A percentile compares a stretch with the other conserved stretches of the same genome.
These are phyloP conservation scores for Branchipolynoe longqiensis DNA, from an alignment of 2,888 invertebrate species.

Conservation along the genomic window DNA sequence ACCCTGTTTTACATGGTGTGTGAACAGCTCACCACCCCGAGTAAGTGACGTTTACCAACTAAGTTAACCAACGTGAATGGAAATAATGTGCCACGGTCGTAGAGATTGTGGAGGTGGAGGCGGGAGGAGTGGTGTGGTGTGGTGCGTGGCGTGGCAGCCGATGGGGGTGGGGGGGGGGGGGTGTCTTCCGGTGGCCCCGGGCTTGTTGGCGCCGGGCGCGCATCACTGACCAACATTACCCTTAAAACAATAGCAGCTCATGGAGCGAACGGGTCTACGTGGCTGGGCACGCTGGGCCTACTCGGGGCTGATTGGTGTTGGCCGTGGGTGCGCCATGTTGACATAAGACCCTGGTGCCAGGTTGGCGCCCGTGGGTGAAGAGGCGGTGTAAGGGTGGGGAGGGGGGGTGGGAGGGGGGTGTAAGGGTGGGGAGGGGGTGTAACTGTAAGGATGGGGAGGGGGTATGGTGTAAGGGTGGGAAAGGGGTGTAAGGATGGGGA, in stretches of 20 bases:
- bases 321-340: conserved; percentile 13
- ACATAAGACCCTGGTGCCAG: conserved; percentile 32
- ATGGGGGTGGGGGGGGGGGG: too few relatives aligned
- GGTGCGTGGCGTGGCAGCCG: too few relatives aligned
- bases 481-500: not conserved
- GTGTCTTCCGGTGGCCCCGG: not conserved
- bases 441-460: not conserved
- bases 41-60: too few relatives aligned
- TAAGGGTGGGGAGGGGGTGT: not conserved
- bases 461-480: not conserved
- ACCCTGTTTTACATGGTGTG: too few relatives aligned
- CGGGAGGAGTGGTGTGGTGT: too few relatives aligned
- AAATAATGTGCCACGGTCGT: too few relatives aligned
- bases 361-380: not conserved
- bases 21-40: too few relatives aligned
- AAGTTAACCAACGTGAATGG: too few relatives aligned
- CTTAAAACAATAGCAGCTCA: conserved; percentile 50
- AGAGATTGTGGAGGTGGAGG: too few relatives aligned
- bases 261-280: not conserved
- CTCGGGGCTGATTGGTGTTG: conserved; percentile 31
- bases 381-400: not conserved
- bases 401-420: not conserved
- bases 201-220: not conserved
- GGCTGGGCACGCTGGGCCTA: not conserved
- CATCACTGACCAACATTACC: conserved; percentile 6